Base-by-base conservation (phyloP, 1,140 invertebrate genomes). In the Solen grandis region DNA sequence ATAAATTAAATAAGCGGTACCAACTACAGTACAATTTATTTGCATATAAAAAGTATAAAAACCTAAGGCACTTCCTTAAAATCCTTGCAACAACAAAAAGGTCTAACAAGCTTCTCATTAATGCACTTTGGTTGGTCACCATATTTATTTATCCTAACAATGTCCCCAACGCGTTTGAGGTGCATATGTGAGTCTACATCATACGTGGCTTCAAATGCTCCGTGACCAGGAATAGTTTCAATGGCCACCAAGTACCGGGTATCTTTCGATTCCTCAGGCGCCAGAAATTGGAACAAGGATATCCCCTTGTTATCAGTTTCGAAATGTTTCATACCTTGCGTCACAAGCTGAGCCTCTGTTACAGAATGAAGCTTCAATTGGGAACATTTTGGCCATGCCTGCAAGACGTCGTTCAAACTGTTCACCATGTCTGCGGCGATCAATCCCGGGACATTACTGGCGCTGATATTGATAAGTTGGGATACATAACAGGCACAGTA, bases 401-500 rank as follows among this genome's bases (percentile, higher is more conserved):
- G 8, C 8, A 46, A 10, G 41, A 46, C 41, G 41, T 19, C 8
- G 41, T 46, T 46, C 8, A 46, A 19, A 19, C 60, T 97, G 92
- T 0, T 25, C 3, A 90, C 80, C 22, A 88, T 57, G n/a, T 69
- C 75, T 13, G 59, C 31, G 19, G 77, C 85, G 8, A 85, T 81
- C 35, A 52, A n/a, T 29, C 62, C 14, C 0, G 27, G 31, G 25
- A 81, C 36, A 31, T 22, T 35, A 46, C 22, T 38, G 5, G 52
- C 27, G 10, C 72, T 65, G 46, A 50, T 63, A 31, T 72, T 55
- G 0, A 83, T 16, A 5, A 29, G 35, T 19, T 75, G 81, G 25
- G 83, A 70, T 8, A 79, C 68, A 54, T 93, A 87, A 85, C 93
- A 93, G 19, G 91, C 87, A 78, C 93, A 93, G 85, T 90, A 93